Conservation (phyloP, 2,797 vertebrate species). For the Threskiornis aethiopicus region DNA sequence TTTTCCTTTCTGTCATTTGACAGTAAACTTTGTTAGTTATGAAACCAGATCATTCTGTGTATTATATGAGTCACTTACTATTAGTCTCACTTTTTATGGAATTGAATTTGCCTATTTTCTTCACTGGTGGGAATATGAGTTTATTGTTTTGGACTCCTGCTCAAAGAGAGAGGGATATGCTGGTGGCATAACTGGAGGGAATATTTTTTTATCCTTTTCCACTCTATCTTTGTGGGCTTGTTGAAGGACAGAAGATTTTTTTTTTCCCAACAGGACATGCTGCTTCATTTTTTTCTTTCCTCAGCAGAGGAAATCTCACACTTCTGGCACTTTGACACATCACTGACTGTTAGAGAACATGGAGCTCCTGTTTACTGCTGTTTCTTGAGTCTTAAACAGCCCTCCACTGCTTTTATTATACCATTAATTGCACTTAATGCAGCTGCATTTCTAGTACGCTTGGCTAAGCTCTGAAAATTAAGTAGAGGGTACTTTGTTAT, state of each 20-base stretch:
- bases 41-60: conserved; percentile 32
- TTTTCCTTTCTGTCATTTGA: conserved; percentile 33
- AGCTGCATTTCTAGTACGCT: conserved; percentile 81
- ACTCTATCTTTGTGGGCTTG: conserved; percentile 3
- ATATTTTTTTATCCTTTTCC: conserved; percentile 57
- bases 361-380: conserved; percentile 77
- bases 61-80: conserved; percentile 50
- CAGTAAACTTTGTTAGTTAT: conserved; percentile 39
- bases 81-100: conserved; percentile 56
- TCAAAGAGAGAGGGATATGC: conserved; percentile 57
- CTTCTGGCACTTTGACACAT: conserved; percentile 58
- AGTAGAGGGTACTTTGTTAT: conserved; percentile 88
- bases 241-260: conserved; percentile 59
- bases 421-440: conserved; percentile 91
- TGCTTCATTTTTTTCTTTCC: neutral
- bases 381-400: conserved; percentile 83
- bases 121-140: conserved; percentile 48
- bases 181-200: conserved; percentile 75
- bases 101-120: conserved; percentile 52
- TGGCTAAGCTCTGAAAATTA: conserved; percentile 87
- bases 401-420: conserved; percentile 85
- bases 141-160: conserved; percentile 57
- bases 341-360: conserved; percentile 65
- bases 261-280: neutral
- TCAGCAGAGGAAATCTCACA: conserved; percentile 36